A percentile compares a stretch with the other conserved stretches of the same genome.
Conservation (phyloP, 2,113 vertebrate species). For the Telmatochromis brachygnathus region DNA sequence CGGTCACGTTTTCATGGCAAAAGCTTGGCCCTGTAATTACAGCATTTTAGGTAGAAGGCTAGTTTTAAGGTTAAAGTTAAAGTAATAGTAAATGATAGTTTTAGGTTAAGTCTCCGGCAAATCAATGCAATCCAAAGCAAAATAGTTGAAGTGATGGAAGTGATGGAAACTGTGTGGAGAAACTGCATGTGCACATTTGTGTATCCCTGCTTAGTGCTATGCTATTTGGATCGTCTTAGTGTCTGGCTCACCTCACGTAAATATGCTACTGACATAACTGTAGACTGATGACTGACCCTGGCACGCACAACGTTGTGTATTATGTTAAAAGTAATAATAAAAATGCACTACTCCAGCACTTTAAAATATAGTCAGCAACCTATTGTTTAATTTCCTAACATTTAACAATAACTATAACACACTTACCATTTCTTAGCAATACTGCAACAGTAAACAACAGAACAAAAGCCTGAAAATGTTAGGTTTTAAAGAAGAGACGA, state of each 20-base stretch:
- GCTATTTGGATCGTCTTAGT: conserved; percentile 33
- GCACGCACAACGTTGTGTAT: not conserved
- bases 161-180: not conserved
- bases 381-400: not conserved
- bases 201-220: not conserved
- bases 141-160: not conserved
- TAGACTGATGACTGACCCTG: not conserved
- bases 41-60: not conserved
- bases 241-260: conserved; percentile 10
- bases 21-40: not conserved
- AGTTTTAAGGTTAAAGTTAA: not conserved
- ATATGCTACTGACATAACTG: conserved; percentile 8
- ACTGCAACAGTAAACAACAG: not conserved
- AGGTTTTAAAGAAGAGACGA: not conserved
- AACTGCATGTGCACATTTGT: not conserved
- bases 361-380: not conserved
- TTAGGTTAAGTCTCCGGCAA: not conserved
- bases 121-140: not conserved
- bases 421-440: not conserved
- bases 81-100: not conserved
- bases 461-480: not conserved
- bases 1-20: not conserved
- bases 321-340: not conserved
- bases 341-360: not conserved
- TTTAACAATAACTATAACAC: not conserved